Evolutionary conservation across 2,113 vertebrate species (phyloP).

Genomic region (Maccullochella peelii): DNA sequence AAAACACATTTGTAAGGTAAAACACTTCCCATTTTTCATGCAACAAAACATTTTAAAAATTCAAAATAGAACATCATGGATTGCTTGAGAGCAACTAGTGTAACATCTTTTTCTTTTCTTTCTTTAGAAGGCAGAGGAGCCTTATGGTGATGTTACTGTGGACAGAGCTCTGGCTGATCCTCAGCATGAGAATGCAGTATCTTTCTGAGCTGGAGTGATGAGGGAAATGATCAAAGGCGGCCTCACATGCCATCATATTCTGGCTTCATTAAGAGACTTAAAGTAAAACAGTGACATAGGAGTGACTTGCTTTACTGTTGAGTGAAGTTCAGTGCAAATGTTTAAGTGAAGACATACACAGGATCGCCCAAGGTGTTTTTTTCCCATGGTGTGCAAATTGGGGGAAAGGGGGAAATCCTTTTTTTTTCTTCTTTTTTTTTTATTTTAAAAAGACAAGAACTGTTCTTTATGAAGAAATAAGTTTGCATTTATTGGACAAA

Average conservation of each 20-base stretch:
- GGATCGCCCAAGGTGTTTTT: background rate
- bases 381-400: background rate
- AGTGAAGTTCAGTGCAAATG: background rate
- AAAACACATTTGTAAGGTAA: conserved; percentile 10
- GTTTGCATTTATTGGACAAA: conserved; percentile 83
- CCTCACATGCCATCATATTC: background rate
- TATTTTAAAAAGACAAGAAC: background rate
- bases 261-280: background rate
- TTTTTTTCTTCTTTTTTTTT: no score
- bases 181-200: background rate
- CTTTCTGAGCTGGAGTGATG: background rate
- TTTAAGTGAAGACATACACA: background rate
- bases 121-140: background rate
- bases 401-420: background rate
- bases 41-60: background rate
- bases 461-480: conserved; percentile 76
- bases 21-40: background rate
- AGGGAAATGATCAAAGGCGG: background rate
- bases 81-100: background rate
- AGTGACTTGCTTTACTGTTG: background rate
- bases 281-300: background rate
- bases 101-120: background rate
- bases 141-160: background rate
- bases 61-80: background rate
- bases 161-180: background rate